phyloP scores from a whole-genome alignment of 2,797 vertebrate species.

The Argyrosomus regius region DNA sequence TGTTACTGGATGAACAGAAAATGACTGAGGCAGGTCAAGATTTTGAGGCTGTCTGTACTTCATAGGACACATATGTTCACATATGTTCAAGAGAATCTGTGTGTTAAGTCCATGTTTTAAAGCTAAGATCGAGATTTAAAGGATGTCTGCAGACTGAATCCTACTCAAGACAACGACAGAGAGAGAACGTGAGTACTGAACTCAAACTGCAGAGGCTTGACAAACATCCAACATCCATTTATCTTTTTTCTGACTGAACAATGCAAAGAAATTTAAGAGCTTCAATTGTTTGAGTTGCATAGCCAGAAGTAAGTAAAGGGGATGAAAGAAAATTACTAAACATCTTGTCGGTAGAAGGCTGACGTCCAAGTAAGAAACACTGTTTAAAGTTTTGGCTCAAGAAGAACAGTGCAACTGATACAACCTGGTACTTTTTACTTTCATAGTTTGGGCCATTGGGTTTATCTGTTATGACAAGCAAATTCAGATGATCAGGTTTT shows the following conservation, averaged over 20 bases:
- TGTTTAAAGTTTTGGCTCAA: neutral
- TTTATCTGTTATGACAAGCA: neutral
- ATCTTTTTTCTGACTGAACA: neutral
- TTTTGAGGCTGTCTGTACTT: conserved; percentile 2
- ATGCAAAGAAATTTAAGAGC: neutral
- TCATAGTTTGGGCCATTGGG: neutral
- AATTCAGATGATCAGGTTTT: neutral
- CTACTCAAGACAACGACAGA: no score
- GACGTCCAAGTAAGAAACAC: neutral
- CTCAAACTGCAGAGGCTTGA: neutral
- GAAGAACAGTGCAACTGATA: neutral
- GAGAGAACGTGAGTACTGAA: neutral
- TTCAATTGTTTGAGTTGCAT: neutral
- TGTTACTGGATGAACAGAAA: conserved; percentile 16
- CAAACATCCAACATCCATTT: conserved; percentile 6
- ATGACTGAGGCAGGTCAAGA: neutral
- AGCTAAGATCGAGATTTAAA: neutral
- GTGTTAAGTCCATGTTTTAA: neutral
- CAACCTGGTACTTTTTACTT: neutral
- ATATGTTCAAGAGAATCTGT: neutral
- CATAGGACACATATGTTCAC: neutral
- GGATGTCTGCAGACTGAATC: neutral
- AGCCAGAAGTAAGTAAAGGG: neutral
- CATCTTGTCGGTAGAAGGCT: neutral
- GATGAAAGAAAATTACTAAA: neutral